These are phyloP conservation scores for Lordiphosa mommai DNA, from an alignment of 1,140 invertebrate species.

Conservation along the genomic window DNA sequence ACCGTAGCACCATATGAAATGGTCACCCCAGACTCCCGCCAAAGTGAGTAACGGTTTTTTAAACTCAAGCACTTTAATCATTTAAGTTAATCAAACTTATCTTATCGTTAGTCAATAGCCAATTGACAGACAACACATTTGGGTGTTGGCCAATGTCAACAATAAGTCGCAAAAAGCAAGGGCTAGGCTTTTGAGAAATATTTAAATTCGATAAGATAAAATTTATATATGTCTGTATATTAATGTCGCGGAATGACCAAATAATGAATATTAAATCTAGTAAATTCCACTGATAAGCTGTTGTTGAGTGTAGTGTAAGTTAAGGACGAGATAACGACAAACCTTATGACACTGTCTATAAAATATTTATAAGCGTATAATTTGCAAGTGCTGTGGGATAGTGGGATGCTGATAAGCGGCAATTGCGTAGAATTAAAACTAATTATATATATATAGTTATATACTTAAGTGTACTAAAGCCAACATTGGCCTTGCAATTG, in stretches of 20 bases:
- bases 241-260: background rate
- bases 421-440: background rate
- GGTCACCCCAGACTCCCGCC: too few relatives aligned
- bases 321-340: too few relatives aligned
- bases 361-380: constrained; percentile 33
- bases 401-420: constrained; percentile 20
- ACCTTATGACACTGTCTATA: constrained; percentile 13
- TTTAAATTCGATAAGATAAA: constrained; percentile 40
- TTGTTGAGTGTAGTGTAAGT: too few relatives aligned
- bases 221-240: constrained; percentile 10
- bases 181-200: constrained; percentile 11
- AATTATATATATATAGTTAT: background rate
- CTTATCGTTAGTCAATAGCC: constrained; percentile 24
- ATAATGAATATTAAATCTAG: constrained; percentile 10
- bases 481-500: background rate
- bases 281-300: background rate
- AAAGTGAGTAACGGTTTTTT: too few relatives aligned
- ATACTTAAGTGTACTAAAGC: background rate
- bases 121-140: constrained; percentile 24
- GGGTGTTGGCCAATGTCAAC: background rate
- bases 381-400: constrained; percentile 6
- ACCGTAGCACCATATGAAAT: too few relatives aligned
- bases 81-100: constrained; percentile 23
- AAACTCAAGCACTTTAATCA: too few relatives aligned
- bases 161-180: constrained; percentile 23